These are phyloP conservation scores for Scolopax rusticola DNA, from an alignment of 2,797 vertebrate genomes.

Conservation along the genomic window DNA sequence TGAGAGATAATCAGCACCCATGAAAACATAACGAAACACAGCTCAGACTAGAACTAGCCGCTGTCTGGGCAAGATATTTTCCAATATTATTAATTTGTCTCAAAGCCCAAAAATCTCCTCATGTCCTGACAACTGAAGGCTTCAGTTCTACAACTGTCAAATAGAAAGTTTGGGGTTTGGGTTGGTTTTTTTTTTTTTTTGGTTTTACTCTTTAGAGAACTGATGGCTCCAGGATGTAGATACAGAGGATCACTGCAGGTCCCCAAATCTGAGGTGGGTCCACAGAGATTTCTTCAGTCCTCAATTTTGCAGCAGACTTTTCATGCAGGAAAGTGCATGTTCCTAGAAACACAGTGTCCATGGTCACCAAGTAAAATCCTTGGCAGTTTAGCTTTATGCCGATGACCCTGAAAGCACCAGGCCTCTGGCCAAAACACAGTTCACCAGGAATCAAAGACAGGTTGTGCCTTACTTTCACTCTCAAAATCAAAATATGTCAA, in stretches of 20 bases:
- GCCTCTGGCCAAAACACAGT: background rate
- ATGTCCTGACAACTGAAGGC: background rate
- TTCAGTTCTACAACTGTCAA: background rate
- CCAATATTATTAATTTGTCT: background rate
- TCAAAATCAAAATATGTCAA: background rate
- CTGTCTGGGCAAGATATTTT: background rate
- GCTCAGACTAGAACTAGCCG: background rate
- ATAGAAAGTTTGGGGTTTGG: accelerated
- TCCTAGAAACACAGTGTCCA: background rate
- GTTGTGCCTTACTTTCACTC: background rate
- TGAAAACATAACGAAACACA: background rate
- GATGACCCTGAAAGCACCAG: background rate
- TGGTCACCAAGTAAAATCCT: background rate
- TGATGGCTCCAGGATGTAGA: background rate
- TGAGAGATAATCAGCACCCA: background rate
- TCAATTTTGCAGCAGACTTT: background rate
- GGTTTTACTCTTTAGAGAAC: background rate
- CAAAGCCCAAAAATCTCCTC: background rate
- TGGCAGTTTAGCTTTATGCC: background rate
- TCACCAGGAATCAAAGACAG: background rate
- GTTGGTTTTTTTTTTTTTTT: background rate
- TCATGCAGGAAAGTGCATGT: background rate
- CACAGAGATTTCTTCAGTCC: background rate
- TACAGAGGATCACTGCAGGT: background rate
- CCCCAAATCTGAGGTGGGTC: background rate